A percentile compares a stretch with the other conserved stretches of the same genome.
phyloP scores from a whole-genome alignment of 2,888 invertebrate genomes.

The Drosophila bunnanda region DNA sequence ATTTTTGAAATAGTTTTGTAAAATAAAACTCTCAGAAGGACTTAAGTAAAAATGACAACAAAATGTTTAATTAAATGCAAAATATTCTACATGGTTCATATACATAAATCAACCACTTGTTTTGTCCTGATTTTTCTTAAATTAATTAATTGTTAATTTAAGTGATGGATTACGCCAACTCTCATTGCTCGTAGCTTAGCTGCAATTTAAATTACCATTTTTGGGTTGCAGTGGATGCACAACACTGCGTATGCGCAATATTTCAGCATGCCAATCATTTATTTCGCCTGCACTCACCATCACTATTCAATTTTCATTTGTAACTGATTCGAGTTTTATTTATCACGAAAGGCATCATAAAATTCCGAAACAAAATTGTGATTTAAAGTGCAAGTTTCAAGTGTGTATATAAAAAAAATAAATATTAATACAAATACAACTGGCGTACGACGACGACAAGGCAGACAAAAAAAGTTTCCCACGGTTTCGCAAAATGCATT shows the following conservation, averaged over 20 bases:
- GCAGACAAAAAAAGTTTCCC: constrained; percentile 29
- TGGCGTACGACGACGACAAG: constrained; percentile 28
- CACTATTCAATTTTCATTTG: constrained; percentile 27
- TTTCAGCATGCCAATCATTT: constrained; percentile 1
- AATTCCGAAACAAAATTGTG: constrained; percentile 4
- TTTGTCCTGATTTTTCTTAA: not conserved
- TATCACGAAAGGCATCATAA: constrained; percentile 24
- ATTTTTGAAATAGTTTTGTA: not conserved
- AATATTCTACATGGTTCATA: not conserved
- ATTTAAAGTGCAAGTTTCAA: constrained; percentile 42
- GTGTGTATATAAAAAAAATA: constrained; percentile 5
- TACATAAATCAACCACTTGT: not conserved
- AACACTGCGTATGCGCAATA: constrained; percentile 54
- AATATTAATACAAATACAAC: constrained; percentile 11
- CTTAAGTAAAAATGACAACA: too few relatives aligned
- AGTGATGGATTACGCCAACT: not conserved
- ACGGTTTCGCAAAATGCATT: constrained; percentile 41
- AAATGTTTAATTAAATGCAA: not conserved
- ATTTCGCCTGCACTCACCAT: not conserved
- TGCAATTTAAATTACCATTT: not conserved
- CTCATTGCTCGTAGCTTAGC: not conserved
- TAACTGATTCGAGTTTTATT: constrained; percentile 17
- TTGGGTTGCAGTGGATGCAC: constrained; percentile 8
- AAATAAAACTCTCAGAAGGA: not conserved
- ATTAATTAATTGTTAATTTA: not conserved